Conservation (phyloP, 2,797 vertebrate genomes). For the Schizopygopsis pylzovi region DNA sequence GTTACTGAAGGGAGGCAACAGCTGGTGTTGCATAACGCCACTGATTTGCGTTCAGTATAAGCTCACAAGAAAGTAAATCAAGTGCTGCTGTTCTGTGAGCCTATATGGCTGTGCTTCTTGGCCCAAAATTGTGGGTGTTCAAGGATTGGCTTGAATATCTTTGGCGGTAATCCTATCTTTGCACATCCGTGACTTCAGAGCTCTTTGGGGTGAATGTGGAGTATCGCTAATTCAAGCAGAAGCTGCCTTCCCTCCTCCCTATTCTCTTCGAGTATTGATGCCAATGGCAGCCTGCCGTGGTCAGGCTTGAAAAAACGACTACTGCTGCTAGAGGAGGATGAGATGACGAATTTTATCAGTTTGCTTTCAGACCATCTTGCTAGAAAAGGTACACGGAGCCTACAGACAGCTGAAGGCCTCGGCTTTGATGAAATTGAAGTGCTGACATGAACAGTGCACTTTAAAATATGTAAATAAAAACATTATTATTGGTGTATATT, state of each 20-base stretch:
- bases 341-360: slow-evolving; percentile 31
- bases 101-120: slow-evolving; percentile 41
- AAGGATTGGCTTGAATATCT: slow-evolving; percentile 55
- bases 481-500: background rate
- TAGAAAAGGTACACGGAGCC: slow-evolving; percentile 4
- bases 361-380: slow-evolving; percentile 27
- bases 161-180: slow-evolving; percentile 61
- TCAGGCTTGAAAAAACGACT: slow-evolving; percentile 39
- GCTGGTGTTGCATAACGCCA: slow-evolving; percentile 73
- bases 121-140: slow-evolving; percentile 44
- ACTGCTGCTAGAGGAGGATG: slow-evolving; percentile 30
- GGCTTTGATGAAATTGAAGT: slow-evolving; percentile 4
- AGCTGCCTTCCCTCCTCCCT: slow-evolving; percentile 51
- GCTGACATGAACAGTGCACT: background rate
- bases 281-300: slow-evolving; percentile 37
- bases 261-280: slow-evolving; percentile 46
- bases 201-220: slow-evolving; percentile 67
- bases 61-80: slow-evolving; percentile 63
- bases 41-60: slow-evolving; percentile 66
- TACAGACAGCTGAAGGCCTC: slow-evolving; percentile 31
- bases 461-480: background rate
- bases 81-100: slow-evolving; percentile 57
- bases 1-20: slow-evolving; percentile 67
- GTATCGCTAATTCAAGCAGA: slow-evolving; percentile 71
- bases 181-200: slow-evolving; percentile 58